phyloP scores from a whole-genome alignment of 2,797 vertebrate species.

The Gila robusta region DNA sequence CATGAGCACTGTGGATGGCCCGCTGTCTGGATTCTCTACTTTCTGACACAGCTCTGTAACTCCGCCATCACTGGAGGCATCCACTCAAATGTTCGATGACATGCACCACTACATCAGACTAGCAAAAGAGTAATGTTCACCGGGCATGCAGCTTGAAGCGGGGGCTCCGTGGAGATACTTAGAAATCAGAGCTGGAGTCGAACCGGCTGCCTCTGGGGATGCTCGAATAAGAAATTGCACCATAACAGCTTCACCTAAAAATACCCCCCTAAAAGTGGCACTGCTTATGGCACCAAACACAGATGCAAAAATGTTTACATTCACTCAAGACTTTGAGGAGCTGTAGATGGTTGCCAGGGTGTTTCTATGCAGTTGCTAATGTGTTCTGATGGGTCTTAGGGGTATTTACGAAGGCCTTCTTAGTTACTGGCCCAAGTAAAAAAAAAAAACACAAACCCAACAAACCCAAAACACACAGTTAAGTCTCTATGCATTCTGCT shows the following conservation, averaged over 20 bases:
- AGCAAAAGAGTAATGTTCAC: conserved; percentile 23
- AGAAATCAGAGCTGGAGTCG: conserved; percentile 11
- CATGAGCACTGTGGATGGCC: neutral
- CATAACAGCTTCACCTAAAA: neutral
- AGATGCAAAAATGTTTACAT: neutral
- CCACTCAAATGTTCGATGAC: conserved; percentile 36
- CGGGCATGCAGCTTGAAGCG: conserved; percentile 1
- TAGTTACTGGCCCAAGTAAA: neutral
- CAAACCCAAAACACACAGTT: too few species aligned
- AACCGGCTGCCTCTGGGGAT: neutral
- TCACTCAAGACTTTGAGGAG: neutral
- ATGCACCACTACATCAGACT: conserved; percentile 45
- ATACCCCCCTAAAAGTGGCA: neutral
- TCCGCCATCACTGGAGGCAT: conserved; percentile 46
- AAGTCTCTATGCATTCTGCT: neutral
- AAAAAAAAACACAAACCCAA: too few species aligned
- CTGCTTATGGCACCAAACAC: neutral
- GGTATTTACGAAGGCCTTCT: neutral
- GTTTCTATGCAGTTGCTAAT: neutral
- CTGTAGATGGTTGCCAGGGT: neutral
- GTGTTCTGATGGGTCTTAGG: neutral
- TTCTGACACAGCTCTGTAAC: conserved; percentile 36
- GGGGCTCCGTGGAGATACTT: conserved; percentile 3
- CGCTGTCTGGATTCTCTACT: conserved; percentile 11
- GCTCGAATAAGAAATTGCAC: neutral